Percentiles rank a stretch among this genome's conserved stretches.
Evolutionary conservation across 1,140 invertebrate genomes (phyloP).

Genomic region (Pachypeltis micranthus): DNA sequence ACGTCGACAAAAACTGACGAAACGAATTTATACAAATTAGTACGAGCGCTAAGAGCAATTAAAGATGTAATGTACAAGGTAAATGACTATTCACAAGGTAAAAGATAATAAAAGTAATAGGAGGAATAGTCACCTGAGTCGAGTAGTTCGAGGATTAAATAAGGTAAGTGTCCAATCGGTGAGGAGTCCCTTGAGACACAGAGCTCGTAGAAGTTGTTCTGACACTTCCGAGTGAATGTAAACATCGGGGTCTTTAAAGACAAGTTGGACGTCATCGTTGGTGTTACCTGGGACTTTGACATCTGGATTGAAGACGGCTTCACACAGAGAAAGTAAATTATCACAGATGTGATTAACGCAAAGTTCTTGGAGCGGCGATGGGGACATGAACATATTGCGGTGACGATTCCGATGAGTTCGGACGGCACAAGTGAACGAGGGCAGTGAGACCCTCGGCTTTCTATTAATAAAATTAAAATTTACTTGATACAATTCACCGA

Average conservation of each 20-base stretch:
- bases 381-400: slow-evolving; percentile 50
- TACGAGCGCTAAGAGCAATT: not conserved
- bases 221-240: slow-evolving; percentile 56
- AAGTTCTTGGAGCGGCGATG: slow-evolving; percentile 48
- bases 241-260: slow-evolving; percentile 48
- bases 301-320: slow-evolving; percentile 23
- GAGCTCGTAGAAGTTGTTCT: slow-evolving; percentile 48
- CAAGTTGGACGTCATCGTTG: slow-evolving; percentile 15
- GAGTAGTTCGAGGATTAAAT: slow-evolving; percentile 52
- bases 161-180: slow-evolving; percentile 51
- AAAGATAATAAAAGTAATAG: slow-evolving; percentile 1
- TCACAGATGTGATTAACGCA: slow-evolving; percentile 59
- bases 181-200: slow-evolving; percentile 50
- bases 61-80: slow-evolving; percentile 1
- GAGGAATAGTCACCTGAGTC: slow-evolving; percentile 37
- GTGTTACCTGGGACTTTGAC: not conserved
- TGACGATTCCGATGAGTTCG: too few species aligned
- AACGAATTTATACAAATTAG: not conserved
- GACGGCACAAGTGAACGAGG: too few species aligned
- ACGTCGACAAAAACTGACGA: too few species aligned
- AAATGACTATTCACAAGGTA: too few species aligned
- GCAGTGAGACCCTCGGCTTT: too few species aligned
- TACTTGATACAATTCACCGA: too few species aligned
- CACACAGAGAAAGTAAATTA: slow-evolving; percentile 49
- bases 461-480: too few species aligned